Evolutionary conservation across 2,888 invertebrate species (phyloP).

Genomic region (Camponotus fellah): DNA sequence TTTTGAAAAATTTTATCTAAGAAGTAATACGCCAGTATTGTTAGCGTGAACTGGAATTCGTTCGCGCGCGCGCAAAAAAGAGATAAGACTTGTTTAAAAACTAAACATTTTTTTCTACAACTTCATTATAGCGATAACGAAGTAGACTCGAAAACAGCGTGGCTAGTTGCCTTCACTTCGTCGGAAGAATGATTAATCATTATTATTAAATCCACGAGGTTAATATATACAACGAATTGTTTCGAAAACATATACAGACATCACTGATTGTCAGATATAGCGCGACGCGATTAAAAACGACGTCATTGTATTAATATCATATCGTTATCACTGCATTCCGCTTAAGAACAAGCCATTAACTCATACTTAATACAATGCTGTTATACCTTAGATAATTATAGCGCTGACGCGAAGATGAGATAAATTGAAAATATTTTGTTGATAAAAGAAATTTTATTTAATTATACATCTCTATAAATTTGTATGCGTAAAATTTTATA

Average conservation of each 20-base stretch:
- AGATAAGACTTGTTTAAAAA: slow-evolving; percentile 32
- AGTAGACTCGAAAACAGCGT: slow-evolving; percentile 18
- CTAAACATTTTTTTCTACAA: not conserved
- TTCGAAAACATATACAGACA: slow-evolving; percentile 32
- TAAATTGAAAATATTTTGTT: not conserved
- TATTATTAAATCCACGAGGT: slow-evolving; percentile 15
- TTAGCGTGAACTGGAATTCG: slow-evolving; percentile 1
- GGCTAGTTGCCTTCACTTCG: slow-evolving; percentile 26
- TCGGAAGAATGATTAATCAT: slow-evolving; percentile 26
- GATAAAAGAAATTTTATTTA: not conserved
- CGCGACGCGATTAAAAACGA: not conserved
- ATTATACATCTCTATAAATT: not conserved
- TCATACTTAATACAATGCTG: slow-evolving; percentile 12
- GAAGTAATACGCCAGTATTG: not conserved
- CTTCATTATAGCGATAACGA: slow-evolving; percentile 33
- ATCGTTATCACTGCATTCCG: slow-evolving; percentile 43
- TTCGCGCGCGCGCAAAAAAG: not conserved
- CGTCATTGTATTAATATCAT: slow-evolving; percentile 13
- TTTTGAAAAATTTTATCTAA: not conserved
- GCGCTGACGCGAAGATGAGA: slow-evolving; percentile 2
- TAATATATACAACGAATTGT: slow-evolving; percentile 30
- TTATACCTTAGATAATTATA: slow-evolving; percentile 25
- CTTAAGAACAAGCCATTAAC: not conserved
- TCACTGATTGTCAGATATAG: not conserved
- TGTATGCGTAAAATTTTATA: not conserved